Percentiles rank a stretch among this genome's conserved stretches.
These are phyloP conservation scores for Rhopalosiphum maidis DNA, from an alignment of 1,140 invertebrate genomes.

Conservation along the genomic window DNA sequence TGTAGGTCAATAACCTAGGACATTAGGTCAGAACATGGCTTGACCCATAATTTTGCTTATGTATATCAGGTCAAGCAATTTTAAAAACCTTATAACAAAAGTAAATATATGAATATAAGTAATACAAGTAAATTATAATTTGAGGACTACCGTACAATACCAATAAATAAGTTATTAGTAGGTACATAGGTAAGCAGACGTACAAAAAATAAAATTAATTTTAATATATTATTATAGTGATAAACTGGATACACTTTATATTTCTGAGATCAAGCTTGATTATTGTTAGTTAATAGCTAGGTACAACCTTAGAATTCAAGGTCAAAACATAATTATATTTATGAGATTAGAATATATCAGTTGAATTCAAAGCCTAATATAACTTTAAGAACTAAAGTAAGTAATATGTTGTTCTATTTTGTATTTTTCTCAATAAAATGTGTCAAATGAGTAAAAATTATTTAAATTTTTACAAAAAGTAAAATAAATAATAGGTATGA, in stretches of 20 bases:
- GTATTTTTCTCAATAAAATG: not conserved
- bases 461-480: not conserved
- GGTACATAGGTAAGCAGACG: not conserved
- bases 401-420: too few species aligned
- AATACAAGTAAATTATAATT: not conserved
- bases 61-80: too few species aligned
- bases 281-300: not conserved
- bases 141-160: not conserved
- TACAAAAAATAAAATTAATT: not conserved
- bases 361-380: not conserved
- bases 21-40: too few species aligned
- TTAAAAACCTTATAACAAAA: too few species aligned
- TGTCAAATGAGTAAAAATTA: not conserved
- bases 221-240: not conserved
- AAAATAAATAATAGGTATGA: not conserved
- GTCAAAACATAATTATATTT: not conserved
- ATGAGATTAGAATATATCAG: not conserved
- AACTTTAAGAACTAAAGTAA: not conserved
- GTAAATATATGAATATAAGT: too few species aligned
- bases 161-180: not conserved
- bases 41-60: too few species aligned
- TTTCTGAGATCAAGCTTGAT: not conserved
- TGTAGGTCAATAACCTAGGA: too few species aligned
- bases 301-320: not conserved
- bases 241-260: not conserved